These are phyloP conservation scores for Pithys albifrons DNA, from an alignment of 2,113 vertebrate genomes.

Conservation along the genomic window DNA sequence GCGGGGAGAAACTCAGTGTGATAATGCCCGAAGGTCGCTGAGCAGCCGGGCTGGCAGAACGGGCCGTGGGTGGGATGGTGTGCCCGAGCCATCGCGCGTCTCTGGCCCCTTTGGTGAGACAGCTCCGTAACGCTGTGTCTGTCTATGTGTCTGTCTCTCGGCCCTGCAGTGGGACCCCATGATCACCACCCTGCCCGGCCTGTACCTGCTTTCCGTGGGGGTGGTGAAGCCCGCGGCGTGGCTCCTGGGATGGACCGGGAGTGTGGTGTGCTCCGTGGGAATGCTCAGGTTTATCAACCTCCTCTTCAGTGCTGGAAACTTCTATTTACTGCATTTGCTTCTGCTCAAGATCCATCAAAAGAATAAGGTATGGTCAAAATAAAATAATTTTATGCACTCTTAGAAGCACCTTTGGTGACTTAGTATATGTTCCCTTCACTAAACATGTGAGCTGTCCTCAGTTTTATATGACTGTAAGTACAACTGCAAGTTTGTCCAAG, in stretches of 20 bases:
- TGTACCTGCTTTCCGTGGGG: slow-evolving; percentile 91
- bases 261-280: slow-evolving; percentile 85
- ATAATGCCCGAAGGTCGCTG: fast-evolving
- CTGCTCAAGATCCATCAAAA: slow-evolving; percentile 83
- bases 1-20: fast-evolving
- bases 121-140: not conserved
- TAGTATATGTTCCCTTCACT: not conserved
- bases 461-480: not conserved
- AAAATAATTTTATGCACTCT: fast-evolving
- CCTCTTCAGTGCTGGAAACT: slow-evolving; percentile 91
- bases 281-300: slow-evolving; percentile 96
- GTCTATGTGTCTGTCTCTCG: not conserved
- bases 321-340: slow-evolving; percentile 90
- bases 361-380: slow-evolving; percentile 81
- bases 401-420: not conserved
- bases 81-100: fast-evolving
- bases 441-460: fast-evolving
- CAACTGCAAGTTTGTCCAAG: not conserved
- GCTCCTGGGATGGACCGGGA: slow-evolving; percentile 84
- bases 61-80: fast-evolving
- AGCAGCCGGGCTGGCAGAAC: fast-evolving
- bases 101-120: not conserved
- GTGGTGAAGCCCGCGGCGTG: slow-evolving; percentile 86
- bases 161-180: slow-evolving; percentile 92
- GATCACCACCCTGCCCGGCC: slow-evolving; percentile 94